Evolutionary conservation across 1,140 invertebrate genomes (phyloP).

Genomic region (Belonocnema kinseyi): DNA sequence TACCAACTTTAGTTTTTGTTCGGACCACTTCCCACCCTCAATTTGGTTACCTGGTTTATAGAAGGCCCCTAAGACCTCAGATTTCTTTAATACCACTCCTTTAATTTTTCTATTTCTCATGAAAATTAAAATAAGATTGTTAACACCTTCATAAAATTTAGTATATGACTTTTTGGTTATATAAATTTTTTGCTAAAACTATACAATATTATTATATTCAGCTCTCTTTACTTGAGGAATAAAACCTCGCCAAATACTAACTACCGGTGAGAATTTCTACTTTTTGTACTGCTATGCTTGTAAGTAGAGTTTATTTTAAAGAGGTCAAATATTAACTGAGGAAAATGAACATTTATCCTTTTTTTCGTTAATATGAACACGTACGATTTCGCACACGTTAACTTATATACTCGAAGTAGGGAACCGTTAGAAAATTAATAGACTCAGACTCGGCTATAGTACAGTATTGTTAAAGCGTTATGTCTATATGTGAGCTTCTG

Average conservation of each 20-base stretch:
- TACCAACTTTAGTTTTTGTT: too few species aligned
- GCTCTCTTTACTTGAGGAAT: not conserved
- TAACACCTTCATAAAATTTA: too few species aligned
- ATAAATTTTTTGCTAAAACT: too few species aligned
- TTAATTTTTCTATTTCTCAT: too few species aligned
- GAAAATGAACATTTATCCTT: constrained; percentile 21
- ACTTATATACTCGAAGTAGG: constrained; percentile 5
- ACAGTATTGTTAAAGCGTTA: constrained; percentile 28
- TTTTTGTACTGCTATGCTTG: not conserved
- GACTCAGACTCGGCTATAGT: constrained; percentile 1
- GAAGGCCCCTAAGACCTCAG: too few species aligned
- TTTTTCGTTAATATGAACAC: constrained; percentile 20
- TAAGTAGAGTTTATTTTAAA: constrained; percentile 15
- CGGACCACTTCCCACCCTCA: too few species aligned
- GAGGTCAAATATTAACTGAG: constrained; percentile 24
- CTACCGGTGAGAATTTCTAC: constrained; percentile 1
- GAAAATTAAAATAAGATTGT: too few species aligned
- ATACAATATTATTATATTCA: too few species aligned
- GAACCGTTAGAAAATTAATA: constrained; percentile 44
- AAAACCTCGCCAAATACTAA: not conserved
- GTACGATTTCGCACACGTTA: constrained; percentile 11
- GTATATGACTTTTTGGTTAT: too few species aligned
- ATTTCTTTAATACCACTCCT: too few species aligned
- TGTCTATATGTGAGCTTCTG: constrained; percentile 14
- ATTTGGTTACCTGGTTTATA: too few species aligned